Evolutionary conservation across 2,888 invertebrate genomes (phyloP), one percentile per base, ranked within the genome.

Genomic region (Baronia brevicornis): DNA sequence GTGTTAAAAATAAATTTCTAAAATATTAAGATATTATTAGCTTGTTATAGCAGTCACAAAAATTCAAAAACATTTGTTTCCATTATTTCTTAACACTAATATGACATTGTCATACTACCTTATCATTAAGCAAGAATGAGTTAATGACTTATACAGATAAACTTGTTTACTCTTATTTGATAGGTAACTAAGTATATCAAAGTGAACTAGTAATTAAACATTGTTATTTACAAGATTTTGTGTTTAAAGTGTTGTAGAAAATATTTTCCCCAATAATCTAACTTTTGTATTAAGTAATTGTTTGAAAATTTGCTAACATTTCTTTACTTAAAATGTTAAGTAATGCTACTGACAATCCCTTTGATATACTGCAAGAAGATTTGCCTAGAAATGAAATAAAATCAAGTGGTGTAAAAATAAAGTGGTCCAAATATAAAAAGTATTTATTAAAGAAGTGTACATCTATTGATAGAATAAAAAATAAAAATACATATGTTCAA

Each of bases 131-230:
- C 40, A 52, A 33, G 45, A 41, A 44, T 43, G 38, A 59, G 72
- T 60, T 65, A 68, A 70, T 66, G 68, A 77, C 72, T 52, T 51
- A 32, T 33, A 39, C 29, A 53, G 79, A 82, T 79, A 78, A 77
- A 52, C 44, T 38, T 74, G 63, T 70, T 73, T 69, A 63, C 61
- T 61, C 42, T 46, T 49, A 43, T 19, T 12, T 6, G 21, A 34
- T 36, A 41, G 45, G n/a, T 33, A 40, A 45, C 40, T 42, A 44
- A 48, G 45, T 51, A 40, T 45, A 42, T 45, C 44, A 37, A 40
- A 28, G 35, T 38, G 24, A n/a, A n/a, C n/a, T n/a, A n/a, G n/a
- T n/a, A n/a, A n/a, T n/a, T n/a, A n/a, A n/a, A n/a, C n/a, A n/a
- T n/a, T n/a, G n/a, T n/a, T n/a, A n/a, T n/a, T n/a, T n/a, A n/a